Evolutionary conservation across 2,888 invertebrate species (phyloP).

Genomic region (Nomada fabriciana): DNA sequence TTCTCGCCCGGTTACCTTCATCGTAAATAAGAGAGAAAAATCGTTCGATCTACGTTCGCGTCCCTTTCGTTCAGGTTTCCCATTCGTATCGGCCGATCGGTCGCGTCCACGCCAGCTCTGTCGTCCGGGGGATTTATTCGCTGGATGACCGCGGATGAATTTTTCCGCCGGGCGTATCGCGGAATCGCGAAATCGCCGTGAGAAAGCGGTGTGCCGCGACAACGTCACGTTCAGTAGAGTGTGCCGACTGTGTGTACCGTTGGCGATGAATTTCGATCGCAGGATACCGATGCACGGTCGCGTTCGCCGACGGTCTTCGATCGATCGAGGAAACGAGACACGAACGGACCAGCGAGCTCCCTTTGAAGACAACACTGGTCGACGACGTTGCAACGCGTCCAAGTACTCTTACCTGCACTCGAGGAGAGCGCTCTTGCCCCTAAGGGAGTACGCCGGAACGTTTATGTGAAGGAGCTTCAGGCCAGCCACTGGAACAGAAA

Average conservation of each 20-base stretch:
- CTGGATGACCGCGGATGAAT: conserved; percentile 5
- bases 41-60: conserved; percentile 9
- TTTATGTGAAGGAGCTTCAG: conserved; percentile 83
- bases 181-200: background rate
- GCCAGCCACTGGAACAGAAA: conserved; percentile 82
- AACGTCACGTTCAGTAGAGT: background rate
- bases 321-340: conserved; percentile 27
- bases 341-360: conserved; percentile 15
- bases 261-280: background rate
- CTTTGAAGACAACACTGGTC: conserved; percentile 26
- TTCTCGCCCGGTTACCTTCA: conserved; percentile 45
- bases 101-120: conserved; percentile 8
- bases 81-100: background rate
- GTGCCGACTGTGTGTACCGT: background rate
- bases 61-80: conserved; percentile 6
- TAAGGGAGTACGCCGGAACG: conserved; percentile 84
- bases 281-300: too few relatives aligned
- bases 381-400: conserved; percentile 15
- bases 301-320: background rate
- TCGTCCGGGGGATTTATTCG: conserved; percentile 16
- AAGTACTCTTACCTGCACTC: conserved; percentile 83
- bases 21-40: conserved; percentile 51
- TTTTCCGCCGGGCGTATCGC: background rate
- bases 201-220: background rate
- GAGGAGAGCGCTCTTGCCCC: conserved; percentile 83